These are phyloP conservation scores for Mormyrus lacerda DNA, from an alignment of 2,113 vertebrate species.

Conservation along the genomic window DNA sequence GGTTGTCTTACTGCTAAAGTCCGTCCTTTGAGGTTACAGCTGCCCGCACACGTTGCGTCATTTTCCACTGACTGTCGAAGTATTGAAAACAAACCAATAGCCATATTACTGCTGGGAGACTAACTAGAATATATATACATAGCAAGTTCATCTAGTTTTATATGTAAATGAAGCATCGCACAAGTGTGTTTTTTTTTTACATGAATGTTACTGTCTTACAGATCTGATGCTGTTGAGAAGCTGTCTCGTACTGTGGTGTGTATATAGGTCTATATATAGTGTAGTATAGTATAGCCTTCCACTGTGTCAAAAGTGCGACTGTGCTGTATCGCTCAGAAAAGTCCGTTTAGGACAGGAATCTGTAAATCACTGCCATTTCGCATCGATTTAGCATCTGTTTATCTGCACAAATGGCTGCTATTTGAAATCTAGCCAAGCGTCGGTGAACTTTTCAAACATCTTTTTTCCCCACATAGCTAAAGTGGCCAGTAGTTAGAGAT, in stretches of 20 bases:
- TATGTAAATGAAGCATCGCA: not conserved
- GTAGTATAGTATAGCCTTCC: not conserved
- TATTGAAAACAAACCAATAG: not conserved
- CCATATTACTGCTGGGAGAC: not conserved
- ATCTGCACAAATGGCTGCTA: not conserved
- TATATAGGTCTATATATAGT: not conserved
- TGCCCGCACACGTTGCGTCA: not conserved
- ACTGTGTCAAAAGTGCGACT: not conserved
- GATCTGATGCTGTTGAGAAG: not conserved
- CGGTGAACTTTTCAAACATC: not conserved
- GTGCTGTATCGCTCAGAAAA: not conserved
- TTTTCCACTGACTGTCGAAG: not conserved
- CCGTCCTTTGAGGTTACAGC: not conserved
- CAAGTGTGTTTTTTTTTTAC: not conserved
- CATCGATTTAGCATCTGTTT: not conserved
- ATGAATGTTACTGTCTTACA: not conserved
- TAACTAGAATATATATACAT: not conserved
- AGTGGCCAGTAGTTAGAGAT: not conserved
- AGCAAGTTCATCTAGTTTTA: not conserved
- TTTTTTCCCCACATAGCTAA: not conserved
- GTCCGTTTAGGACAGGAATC: not conserved
- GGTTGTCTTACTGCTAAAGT: not conserved
- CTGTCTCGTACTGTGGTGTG: not conserved
- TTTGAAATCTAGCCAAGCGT: not conserved
- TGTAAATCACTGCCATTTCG: not conserved